These are phyloP conservation scores for Aulostomus chinensis DNA, from an alignment of 2,797 vertebrate species.

Conservation along the genomic window DNA sequence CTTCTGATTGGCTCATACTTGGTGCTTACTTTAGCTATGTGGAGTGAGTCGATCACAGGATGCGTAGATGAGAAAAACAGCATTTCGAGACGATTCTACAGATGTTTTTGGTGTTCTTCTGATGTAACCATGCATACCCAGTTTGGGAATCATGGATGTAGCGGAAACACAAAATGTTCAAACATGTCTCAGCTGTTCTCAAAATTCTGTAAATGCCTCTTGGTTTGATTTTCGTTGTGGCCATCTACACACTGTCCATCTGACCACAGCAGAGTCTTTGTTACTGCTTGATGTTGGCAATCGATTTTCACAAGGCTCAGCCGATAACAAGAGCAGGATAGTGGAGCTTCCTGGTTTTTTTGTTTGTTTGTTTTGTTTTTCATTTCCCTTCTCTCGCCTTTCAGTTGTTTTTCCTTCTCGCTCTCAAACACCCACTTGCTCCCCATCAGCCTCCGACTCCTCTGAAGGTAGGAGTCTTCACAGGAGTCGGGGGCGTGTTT, in stretches of 20 bases:
- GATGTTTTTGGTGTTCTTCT: too few relatives aligned
- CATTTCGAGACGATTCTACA: too few relatives aligned
- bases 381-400: constrained; percentile 12
- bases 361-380: constrained; percentile 14
- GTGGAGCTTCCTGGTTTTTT: constrained; percentile 3
- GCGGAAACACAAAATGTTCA: too few relatives aligned
- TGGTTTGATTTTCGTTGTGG: not conserved
- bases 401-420: constrained; percentile 16
- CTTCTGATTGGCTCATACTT: too few relatives aligned
- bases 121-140: too few relatives aligned
- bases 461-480: constrained; percentile 36
- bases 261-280: not conserved
- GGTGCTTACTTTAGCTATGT: too few relatives aligned
- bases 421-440: constrained; percentile 33
- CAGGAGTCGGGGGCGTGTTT: constrained; percentile 22
- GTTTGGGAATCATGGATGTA: too few relatives aligned
- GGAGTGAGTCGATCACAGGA: too few relatives aligned
- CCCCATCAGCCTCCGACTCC: constrained; percentile 12
- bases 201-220: not conserved
- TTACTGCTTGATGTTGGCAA: constrained; percentile 2
- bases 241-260: not conserved
- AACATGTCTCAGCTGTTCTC: too few relatives aligned
- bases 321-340: not conserved
- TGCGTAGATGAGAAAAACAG: too few relatives aligned
- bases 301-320: constrained; percentile 5